Base-by-base conservation (phyloP, 2,113 vertebrate genomes). In the Bolborhynchus lineola region DNA sequence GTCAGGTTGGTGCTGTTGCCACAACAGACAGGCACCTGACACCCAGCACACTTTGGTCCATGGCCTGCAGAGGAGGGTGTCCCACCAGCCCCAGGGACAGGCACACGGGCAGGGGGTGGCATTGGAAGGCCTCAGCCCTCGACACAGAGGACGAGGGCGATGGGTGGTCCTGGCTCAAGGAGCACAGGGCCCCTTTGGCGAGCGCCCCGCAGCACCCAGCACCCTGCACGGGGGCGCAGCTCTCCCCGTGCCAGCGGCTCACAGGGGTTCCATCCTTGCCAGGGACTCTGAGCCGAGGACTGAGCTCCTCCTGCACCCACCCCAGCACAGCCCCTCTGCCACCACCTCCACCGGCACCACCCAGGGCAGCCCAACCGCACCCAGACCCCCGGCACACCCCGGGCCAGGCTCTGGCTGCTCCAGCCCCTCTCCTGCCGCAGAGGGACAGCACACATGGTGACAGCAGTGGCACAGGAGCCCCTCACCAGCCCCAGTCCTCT, bases 1-100 rank as follows among this genome's bases (percentile, higher is more conserved):
- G 14, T 19, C 47, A 3, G 19, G 50, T 55, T 50, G 53, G 49
- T n/a, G 52, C 13, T 9, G 28, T 19, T 31, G 55, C 55, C 55
- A 9, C 69, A 11, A 4, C 5, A 29, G 0, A 1, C 47, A 13
- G 55, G 49, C 67, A 62, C 1, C 0, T 62, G 19, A 25, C 35
- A 50, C 8, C 8, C 28, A 16, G 83, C 65, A 18, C 5, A 1
- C n/a, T 52, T 21, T 1, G 1, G 24, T 25, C 42, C 13, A 1
- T 1, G 13, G 59, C 26, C 37, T 49, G 37, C 8, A 8, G 18
- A 49, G 16, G 67, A 60, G 20, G 55, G 46, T 31, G 0, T 60
- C 44, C 57, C 47, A 4, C 37, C 4, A 3, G 19, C 5, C 33
- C n/a, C 64, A 10, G 39, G 71, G 29, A 5, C 0, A 5, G 59